Evolutionary conservation across 1,140 invertebrate genomes (phyloP), one percentile per base, ranked within the genome.

Genomic region (Atopsyche davidsoni): DNA sequence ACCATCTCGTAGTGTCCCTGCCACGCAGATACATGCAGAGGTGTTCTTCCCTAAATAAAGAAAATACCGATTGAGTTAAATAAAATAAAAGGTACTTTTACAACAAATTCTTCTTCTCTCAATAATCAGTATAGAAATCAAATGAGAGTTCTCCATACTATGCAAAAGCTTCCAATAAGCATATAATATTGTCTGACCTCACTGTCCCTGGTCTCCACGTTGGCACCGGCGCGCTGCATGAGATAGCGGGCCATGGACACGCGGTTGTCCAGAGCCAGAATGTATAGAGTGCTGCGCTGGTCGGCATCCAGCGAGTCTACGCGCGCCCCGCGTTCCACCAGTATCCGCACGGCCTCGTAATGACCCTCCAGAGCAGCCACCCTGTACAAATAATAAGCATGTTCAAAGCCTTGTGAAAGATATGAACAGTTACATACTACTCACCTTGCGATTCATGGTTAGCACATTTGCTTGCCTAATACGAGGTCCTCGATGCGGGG

Each of bases 1-100:
- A 94, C 91, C 86, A 96, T 93, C 45, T 93, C 88, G 40, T 87
- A 85, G 64, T 93, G 89, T 7, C 90, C 91, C 66, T 97, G 92
- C 93, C 93, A 96, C 19, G 91, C 82, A 16, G 91, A 89, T 1
- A 96, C 91, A 68, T 96, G 92, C 23, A 97, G 71, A 1, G 92
- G 86, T 2, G 91, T 94, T 43, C 92, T 80, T 24, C 92, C 92
- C 79, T 83, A 55, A 23, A 61, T 60, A 23, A 21, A 25, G 17
- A 25, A 58, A 16, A 53, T 46, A 25, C 9, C n/a, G n/a, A n/a
- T n/a, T n/a, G n/a, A n/a, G n/a, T n/a, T n/a, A n/a, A n/a, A n/a
- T n/a, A n/a, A n/a, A n/a, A n/a, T n/a, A n/a, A n/a, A n/a, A n/a
- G n/a, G n/a, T n/a, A n/a, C n/a, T n/a, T n/a, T n/a, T n/a, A n/a